Evolutionary conservation across 2,888 invertebrate species (phyloP).

Genomic region (Monopis laevigella): DNA sequence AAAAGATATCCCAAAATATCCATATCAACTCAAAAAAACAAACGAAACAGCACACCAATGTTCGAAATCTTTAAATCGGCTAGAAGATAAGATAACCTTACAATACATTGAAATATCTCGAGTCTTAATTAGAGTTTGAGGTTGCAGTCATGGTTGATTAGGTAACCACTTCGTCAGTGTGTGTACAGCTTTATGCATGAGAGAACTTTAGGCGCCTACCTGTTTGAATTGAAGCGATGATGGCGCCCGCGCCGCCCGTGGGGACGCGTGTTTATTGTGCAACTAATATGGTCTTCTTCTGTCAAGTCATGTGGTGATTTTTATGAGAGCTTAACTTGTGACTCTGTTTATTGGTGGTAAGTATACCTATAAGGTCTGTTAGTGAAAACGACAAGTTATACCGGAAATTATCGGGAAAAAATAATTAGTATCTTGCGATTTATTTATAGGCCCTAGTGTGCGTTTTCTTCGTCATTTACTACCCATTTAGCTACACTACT

Average conservation of each 20-base stretch:
- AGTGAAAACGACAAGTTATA: no score
- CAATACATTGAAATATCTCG: conserved; percentile 19
- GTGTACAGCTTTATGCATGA: conserved; percentile 54
- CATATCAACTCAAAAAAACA: not conserved
- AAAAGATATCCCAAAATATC: no score
- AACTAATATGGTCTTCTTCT: conserved; percentile 2
- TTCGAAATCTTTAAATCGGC: conserved; percentile 55
- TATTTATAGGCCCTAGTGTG: no score
- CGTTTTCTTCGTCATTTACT: no score
- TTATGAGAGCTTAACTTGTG: no score
- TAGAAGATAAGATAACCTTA: conserved; percentile 51
- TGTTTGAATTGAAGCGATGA: no score
- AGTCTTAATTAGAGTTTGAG: conserved; percentile 59
- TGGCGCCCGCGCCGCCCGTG: conserved; percentile 1
- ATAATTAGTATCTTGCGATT: no score
- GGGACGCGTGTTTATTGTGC: not conserved
- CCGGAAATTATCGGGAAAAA: no score
- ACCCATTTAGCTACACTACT: no score
- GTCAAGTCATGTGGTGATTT: no score
- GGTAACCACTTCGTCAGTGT: conserved; percentile 57
- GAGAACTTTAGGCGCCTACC: conserved; percentile 34
- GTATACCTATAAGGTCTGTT: no score
- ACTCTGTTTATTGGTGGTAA: no score
- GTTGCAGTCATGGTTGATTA: conserved; percentile 61
- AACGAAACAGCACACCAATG: conserved; percentile 55